Conservation (phyloP, 2,797 vertebrate species). For the Schizothorax lantsangensis region DNA sequence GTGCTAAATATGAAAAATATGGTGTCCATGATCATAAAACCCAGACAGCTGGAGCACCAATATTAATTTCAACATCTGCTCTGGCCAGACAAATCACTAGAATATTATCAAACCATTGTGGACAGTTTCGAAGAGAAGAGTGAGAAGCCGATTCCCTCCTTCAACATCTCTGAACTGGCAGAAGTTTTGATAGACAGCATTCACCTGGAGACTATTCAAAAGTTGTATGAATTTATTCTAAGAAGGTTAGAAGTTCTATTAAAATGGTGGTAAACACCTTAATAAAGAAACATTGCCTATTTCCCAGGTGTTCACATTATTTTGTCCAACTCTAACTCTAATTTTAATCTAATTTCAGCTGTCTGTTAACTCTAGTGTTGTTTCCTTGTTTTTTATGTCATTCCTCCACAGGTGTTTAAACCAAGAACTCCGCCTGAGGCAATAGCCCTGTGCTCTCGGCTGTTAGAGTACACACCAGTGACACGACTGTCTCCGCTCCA, state of each 20-base stretch:
- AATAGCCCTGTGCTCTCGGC: slow-evolving; percentile 85
- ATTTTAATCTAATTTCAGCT: background rate
- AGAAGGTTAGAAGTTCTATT: background rate
- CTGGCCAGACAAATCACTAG: background rate
- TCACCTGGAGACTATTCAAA: background rate
- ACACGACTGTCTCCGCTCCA: slow-evolving; percentile 86
- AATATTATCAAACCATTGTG: background rate
- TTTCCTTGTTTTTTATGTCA: background rate
- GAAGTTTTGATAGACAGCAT: background rate
- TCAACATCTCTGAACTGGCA: background rate
- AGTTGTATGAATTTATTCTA: background rate
- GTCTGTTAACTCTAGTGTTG: background rate
- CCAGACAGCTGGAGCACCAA: background rate
- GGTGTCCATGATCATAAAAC: background rate
- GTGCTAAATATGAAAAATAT: background rate
- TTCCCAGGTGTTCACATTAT: background rate
- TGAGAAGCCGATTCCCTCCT: background rate
- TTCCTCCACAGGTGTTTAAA: slow-evolving; percentile 84
- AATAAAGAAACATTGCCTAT: background rate
- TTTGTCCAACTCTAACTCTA: background rate
- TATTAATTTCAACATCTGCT: background rate
- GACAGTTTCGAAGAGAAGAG: background rate
- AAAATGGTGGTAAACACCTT: background rate
- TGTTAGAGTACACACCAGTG: slow-evolving; percentile 89
- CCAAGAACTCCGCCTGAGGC: slow-evolving; percentile 88